Base-by-base conservation (phyloP, 1,140 invertebrate genomes). In the Lucilia sericata region DNA sequence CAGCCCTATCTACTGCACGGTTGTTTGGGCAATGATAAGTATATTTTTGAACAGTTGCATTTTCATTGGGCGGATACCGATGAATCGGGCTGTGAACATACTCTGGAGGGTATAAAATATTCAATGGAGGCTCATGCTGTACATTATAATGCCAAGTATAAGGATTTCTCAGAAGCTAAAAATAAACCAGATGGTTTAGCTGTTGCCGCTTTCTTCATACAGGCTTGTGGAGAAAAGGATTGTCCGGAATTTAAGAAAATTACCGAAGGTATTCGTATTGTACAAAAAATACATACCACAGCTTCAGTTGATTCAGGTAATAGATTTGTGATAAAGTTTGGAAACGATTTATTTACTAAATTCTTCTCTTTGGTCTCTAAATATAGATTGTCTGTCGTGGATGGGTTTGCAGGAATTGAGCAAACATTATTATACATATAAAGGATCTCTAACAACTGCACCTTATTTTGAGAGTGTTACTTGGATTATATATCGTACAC, bases 11-110 rank as follows among this genome's bases (percentile, higher is more conserved):
- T 91, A 12, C 88, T 91, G 17, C 94, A 93, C 14, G 95, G 94
- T 2, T 94, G 94, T 5, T 90, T 95, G 2, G 91, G 93, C 12
- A 92, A 93, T 42, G 92, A 94, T 36, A 93, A 92, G 84, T 96
- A 95, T 88, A 91, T 93, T 34, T 95, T 97, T 83, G 91, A 93
- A 70, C 95, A 96, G 84, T 87, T 97, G 74, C 96, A 97, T 90
- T 95, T 97, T 86, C 96, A 97, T 87, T 97, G 96, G 95, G 95
- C 95, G 9, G 92, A 93, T 21, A 93, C 93, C 74, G 93, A 95
- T 85, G 93, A 92, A 21, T 90, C 92, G 9, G 96, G 96, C 2
- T 96, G 95, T 25, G 96, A 97, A 91, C 96, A 97, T 88, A 94
- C 93, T 3, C 93, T 98, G 60, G 95, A 96, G 87, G 92, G 92